Base-by-base conservation (phyloP, 1,140 invertebrate genomes). In the Rhynchophorus ferrugineus region DNA sequence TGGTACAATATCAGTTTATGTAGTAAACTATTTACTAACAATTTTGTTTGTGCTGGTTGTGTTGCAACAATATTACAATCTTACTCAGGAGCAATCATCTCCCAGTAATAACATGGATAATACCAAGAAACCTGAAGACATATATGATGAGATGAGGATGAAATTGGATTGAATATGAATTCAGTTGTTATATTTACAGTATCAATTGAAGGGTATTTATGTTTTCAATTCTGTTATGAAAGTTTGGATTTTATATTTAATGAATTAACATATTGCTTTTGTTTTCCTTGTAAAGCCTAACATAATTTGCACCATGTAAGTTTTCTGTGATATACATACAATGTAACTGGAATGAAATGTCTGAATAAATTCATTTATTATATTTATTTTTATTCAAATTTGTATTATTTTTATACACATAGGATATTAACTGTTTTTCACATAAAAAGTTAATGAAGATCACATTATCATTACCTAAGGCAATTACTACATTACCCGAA, bases 11-110 rank as follows among this genome's bases (percentile, higher is more conserved):
- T 72, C 76, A 0, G 58, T 81, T 6, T 75, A 73, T 54, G 61
- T 78, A 11, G 66, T 81, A 2, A 79, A 76, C 58, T 79, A 74
- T 64, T 67, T 76, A 14, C 65, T 82, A 14, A 70, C 75, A 9
- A 64, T 67, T 5, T 67, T 74, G 37, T 76, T 81, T 55, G 62
- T 67, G 0, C 43, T 79, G 7, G 70, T 80, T 13, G 72, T 75
- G 3, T 14, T 73, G 6, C 79, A 82, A 51, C 78, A 81, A 56
- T 29, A 74, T 8, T 64, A 71, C 16, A 62, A 63, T 37, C 60
- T 63, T 6, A 60, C 38, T 37, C 8, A 13, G 21, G 20, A 35
- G 11, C 21, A 6, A 18, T 18, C 24, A 3, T 17, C 41, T 1
- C 8, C 13, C 6, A 17, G 24, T 29, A n/a, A n/a, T n/a, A n/a